Base-by-base conservation (phyloP, 2,113 vertebrate genomes). In the Struthio camelus region DNA sequence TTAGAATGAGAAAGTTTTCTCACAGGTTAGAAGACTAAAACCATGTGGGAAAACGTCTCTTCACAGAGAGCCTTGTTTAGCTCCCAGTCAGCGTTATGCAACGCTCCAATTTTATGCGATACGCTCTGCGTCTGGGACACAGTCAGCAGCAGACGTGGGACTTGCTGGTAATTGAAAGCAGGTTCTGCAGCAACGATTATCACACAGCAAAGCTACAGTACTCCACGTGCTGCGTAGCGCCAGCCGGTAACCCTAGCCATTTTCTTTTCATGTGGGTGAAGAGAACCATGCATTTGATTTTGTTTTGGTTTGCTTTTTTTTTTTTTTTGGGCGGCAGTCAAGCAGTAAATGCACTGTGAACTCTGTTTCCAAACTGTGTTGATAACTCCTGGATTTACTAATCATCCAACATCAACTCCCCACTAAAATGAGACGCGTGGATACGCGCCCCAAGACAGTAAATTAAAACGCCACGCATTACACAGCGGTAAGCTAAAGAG, bases 141-240 rank as follows among this genome's bases (percentile, higher is more conserved):
- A 87, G 56, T 72, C 54, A 84, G 89, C 56, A 94, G 88, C 42
- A 59, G 72, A 80, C 72, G 76, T 91, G 62, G 78, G 85, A 95
- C 87, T 87, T 94, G 53, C 56, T 92, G 38, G 66, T 96, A 97
- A 97, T 96, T 96, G 94, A 85, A 97, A 97, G 94, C 94, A 97
- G 95, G 76, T 89, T 97, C 88, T 71, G 89, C 97, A 96, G 85
- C 76, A 95, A 61, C 86, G 67, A 92, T 96, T 85, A 94, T 85
- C 84, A 90, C 77, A 81, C 44, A 93, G 85, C 86, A 85, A 87
- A 97, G 86, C 40, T 92, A 89, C 71, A 96, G 85, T 85, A 46
- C 80, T 95, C 69, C 93, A 87, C 40, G 3, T 88, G 75, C 89
- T 85, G 38, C 80, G 87, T 64, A 91, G 58, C 95, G 83, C 79